Evolutionary conservation across 2,888 invertebrate genomes (phyloP), one percentile per base, ranked within the genome.

Genomic region (Nomada fabriciana): DNA sequence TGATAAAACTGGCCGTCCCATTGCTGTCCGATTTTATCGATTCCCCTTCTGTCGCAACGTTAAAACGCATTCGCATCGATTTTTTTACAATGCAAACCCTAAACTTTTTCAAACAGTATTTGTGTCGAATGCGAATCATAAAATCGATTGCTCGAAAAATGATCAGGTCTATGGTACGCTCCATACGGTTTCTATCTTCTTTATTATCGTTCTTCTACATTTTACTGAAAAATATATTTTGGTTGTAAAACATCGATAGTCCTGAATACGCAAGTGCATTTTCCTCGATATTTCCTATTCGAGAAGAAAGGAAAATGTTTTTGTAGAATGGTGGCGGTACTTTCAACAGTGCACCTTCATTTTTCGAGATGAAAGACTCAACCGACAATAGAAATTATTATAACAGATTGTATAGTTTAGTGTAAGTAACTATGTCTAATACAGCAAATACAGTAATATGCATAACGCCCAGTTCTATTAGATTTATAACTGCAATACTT

Each of bases 1-100:
- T 73, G 43, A 78, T 67, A 63, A 63, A 77, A 74, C 20, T 70
- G 67, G 55, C 74, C 60, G 59, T 13, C 13, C 36, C 23, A 53
- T 52, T 67, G 36, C 36, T 57, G 13, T 70, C 13, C 50, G 36
- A 53, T 67, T 63, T 57, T 52, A 15, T 47, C 57, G 69, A 72
- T 72, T 72, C 59, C 63, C 47, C 61, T 55, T 72, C 29, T 18
- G 1, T 23, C n/a, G 9, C 20, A 47, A 63, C 57, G 25, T 43
- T 64, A n/a, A 53, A 25, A 47, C 29, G 23, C 47, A 47, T n/a
- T 7, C 57, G 69, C 13, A 69, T 18, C 11, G 47, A 47, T 43
- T 69, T n/a, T 18, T 43, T 47, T n/a, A 13, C 57, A 25, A 23
- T 9, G 13, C 25, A 25, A 43, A 43, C 23, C 23, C 23, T 55